These are phyloP conservation scores for Amphibalanus amphitrite DNA, from an alignment of 1,140 invertebrate species.

Conservation along the genomic window DNA sequence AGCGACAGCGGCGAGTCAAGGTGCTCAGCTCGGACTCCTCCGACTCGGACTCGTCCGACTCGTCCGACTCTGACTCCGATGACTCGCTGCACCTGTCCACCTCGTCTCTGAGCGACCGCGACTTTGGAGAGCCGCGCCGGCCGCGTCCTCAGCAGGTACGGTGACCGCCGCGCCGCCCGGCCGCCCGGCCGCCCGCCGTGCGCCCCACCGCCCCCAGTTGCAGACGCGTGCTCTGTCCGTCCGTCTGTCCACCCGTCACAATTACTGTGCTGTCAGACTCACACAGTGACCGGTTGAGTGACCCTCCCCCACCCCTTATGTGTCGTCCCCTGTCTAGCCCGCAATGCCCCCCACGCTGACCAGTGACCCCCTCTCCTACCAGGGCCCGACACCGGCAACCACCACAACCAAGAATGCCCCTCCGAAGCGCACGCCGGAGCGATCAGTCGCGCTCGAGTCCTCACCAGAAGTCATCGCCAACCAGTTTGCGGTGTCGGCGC, in stretches of 20 bases:
- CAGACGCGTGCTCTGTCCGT: not conserved
- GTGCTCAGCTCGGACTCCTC: not conserved
- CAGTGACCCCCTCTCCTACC: not conserved
- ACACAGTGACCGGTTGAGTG: too few species aligned
- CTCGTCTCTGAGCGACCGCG: not conserved
- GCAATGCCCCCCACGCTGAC: too few species aligned
- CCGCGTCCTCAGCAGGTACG: not conserved
- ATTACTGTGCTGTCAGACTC: too few species aligned
- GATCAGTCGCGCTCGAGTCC: too few species aligned
- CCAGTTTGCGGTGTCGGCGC: not conserved
- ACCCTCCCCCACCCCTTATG: too few species aligned
- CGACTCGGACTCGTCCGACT: not conserved
- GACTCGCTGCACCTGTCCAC: not conserved
- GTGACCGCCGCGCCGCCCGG: too few species aligned
- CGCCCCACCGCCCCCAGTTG: not conserved
- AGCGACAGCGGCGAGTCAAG: not conserved
- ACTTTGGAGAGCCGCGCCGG: not conserved
- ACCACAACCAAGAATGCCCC: not conserved
- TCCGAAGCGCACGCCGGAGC: not conserved
- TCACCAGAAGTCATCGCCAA: not conserved
- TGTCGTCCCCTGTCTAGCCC: too few species aligned
- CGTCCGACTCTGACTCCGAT: too few species aligned
- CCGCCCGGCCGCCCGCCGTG: too few species aligned
- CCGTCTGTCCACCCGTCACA: too few species aligned
- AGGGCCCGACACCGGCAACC: not conserved